These are phyloP conservation scores for Vannuccia rotundouncinata DNA, from an alignment of 2,888 invertebrate species.

Conservation along the genomic window DNA sequence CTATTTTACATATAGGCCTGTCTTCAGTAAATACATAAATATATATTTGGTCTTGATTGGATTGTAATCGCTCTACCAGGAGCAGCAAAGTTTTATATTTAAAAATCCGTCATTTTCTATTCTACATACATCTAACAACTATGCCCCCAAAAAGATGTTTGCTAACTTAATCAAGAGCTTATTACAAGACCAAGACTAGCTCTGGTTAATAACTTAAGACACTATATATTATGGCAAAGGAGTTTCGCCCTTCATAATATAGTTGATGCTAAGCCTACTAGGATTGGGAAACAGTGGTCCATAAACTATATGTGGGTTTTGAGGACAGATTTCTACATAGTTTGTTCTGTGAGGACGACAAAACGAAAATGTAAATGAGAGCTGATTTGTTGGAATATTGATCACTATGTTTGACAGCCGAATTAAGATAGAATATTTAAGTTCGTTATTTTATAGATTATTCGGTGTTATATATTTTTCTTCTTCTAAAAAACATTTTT, in stretches of 20 bases:
- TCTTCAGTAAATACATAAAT: not conserved
- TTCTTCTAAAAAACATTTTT: too few relatives aligned
- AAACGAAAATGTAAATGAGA: not conserved
- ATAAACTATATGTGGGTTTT: too few relatives aligned
- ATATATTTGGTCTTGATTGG: not conserved
- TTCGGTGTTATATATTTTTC: not conserved
- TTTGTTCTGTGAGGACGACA: not conserved
- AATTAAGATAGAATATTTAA: not conserved
- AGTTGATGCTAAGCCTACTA: too few relatives aligned
- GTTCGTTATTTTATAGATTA: not conserved
- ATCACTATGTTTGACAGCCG: not conserved
- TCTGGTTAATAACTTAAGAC: not conserved
- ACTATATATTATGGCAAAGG: too few relatives aligned
- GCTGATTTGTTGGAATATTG: not conserved
- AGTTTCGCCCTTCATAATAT: too few relatives aligned
- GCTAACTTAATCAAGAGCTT: not conserved
- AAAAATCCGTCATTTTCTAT: not conserved
- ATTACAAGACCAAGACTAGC: not conserved
- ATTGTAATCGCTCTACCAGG: not conserved
- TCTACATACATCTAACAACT: not conserved
- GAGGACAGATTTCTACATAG: not conserved
- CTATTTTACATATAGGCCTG: too few relatives aligned
- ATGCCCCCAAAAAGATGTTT: not conserved
- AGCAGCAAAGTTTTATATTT: not conserved
- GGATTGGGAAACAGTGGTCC: not conserved